Evolutionary conservation across 2,113 vertebrate genomes (phyloP).

Genomic region (Scomber colias): DNA sequence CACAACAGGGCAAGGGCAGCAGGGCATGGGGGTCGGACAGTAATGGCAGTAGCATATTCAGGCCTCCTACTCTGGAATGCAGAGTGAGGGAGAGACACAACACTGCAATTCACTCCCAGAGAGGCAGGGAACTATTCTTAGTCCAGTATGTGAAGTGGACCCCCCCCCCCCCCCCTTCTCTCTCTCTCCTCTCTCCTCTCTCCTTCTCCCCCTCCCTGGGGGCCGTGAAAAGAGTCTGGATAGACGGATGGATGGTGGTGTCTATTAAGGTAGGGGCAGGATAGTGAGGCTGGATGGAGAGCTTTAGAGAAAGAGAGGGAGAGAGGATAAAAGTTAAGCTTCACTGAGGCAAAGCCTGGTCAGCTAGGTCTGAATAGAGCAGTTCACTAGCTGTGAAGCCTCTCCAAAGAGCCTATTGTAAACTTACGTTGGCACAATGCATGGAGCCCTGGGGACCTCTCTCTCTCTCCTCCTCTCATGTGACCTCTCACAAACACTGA

Average conservation of each 20-base stretch:
- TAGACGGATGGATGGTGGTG: constrained; percentile 35
- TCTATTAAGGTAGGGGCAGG: constrained; percentile 47
- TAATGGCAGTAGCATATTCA: constrained; percentile 78
- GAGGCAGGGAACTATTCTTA: constrained; percentile 80
- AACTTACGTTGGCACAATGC: constrained; percentile 70
- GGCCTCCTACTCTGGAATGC: constrained; percentile 83
- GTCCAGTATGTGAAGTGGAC: constrained; percentile 78
- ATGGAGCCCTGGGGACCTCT: constrained; percentile 66
- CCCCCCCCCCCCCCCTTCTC: neutral
- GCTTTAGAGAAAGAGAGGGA: constrained; percentile 40
- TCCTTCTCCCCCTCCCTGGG: neutral
- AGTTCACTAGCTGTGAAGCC: constrained; percentile 72
- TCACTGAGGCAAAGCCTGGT: constrained; percentile 58
- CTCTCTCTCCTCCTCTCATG: constrained; percentile 65
- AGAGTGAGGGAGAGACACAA: constrained; percentile 74
- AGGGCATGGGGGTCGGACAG: constrained; percentile 55
- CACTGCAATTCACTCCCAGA: constrained; percentile 74
- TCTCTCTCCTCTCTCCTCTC: constrained; percentile 1
- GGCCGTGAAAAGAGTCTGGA: constrained; percentile 47
- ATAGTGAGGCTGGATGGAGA: constrained; percentile 34
- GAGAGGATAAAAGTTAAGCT: constrained; percentile 67
- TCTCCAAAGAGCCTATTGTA: constrained; percentile 77
- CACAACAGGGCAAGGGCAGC: constrained; percentile 46
- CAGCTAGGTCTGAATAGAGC: constrained; percentile 64
- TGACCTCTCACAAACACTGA: constrained; percentile 63